Evolutionary conservation across 2,113 vertebrate species (phyloP).

Genomic region (Periophthalmodon schlosseri): DNA sequence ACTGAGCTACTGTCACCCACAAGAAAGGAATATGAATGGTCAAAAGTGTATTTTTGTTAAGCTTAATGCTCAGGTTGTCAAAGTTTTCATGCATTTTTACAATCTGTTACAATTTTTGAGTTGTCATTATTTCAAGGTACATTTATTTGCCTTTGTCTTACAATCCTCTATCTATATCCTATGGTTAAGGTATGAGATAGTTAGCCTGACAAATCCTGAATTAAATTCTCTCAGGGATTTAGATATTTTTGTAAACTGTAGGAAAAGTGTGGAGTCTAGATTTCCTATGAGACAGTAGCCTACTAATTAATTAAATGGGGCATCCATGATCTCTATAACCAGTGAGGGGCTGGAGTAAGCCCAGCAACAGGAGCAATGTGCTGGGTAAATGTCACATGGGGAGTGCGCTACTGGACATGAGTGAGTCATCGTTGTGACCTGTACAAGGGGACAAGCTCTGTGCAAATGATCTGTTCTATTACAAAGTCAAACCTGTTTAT

Average conservation of each 20-base stretch:
- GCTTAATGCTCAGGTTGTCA: not conserved
- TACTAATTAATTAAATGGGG: not conserved
- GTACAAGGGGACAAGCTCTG: slow-evolving; percentile 1
- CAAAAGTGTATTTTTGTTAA: not conserved
- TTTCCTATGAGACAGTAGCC: not conserved
- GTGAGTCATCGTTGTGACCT: not conserved
- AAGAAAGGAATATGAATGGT: not conserved
- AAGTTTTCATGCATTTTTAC: not conserved
- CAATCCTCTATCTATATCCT: too few species aligned
- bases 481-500: not conserved
- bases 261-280: not conserved
- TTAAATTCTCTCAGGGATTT: not conserved
- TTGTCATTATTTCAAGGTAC: not conserved
- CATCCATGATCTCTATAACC: not conserved
- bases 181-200: too few species aligned
- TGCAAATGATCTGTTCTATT: not conserved
- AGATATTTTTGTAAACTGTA: not conserved
- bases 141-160: too few species aligned
- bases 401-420: not conserved
- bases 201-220: not conserved
- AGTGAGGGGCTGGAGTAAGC: slow-evolving; percentile 22
- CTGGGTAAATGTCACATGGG: not conserved
- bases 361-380: slow-evolving; percentile 38
- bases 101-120: not conserved
- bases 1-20: too few species aligned